Conservation (phyloP, 2,113 vertebrate genomes). For the Mesoclemmys tuberculata region DNA sequence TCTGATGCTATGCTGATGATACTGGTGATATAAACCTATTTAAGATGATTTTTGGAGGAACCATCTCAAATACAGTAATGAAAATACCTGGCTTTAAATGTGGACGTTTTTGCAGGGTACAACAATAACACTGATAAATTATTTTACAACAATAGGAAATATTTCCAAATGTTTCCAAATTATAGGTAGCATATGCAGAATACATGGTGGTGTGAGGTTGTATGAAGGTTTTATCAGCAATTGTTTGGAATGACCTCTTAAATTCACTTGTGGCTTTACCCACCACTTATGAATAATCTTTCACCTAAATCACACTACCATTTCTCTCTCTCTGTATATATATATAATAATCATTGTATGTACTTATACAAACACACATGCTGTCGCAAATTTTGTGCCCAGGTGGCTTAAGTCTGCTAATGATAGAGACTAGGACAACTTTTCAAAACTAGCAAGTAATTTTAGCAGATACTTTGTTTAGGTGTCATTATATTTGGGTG, state of each 20-base stretch:
- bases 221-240: slow-evolving; percentile 6
- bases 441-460: background rate
- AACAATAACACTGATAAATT: background rate
- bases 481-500: background rate
- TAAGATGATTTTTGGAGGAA: background rate
- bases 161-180: no score
- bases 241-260: background rate
- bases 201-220: background rate
- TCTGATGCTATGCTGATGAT: background rate
- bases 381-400: background rate
- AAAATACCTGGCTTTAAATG: background rate
- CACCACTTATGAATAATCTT: background rate
- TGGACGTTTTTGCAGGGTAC: background rate
- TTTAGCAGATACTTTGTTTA: background rate
- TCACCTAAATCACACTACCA: background rate
- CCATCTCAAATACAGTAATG: background rate
- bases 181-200: slow-evolving; percentile 27
- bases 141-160: background rate
- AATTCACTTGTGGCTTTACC: background rate
- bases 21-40: background rate
- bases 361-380: background rate
- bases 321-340: no score
- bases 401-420: background rate
- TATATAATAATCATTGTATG: background rate
- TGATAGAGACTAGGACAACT: background rate